Evolutionary conservation across 1,140 invertebrate species (phyloP).

Genomic region (Macrotrachela quadricornifera): DNA sequence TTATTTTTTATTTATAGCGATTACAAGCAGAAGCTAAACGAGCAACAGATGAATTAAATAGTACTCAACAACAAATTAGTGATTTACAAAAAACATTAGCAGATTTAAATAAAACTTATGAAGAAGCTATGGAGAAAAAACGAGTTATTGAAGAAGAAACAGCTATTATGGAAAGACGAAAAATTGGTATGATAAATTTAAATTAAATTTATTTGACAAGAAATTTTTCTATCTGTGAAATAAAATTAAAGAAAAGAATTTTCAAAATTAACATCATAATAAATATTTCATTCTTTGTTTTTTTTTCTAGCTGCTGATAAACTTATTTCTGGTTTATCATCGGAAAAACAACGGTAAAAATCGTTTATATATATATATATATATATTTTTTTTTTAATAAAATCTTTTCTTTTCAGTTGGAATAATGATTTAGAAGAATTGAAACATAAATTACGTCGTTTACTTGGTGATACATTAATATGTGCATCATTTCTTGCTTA

Average conservation of each 20-base stretch:
- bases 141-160: slow-evolving; percentile 58
- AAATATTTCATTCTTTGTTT: too few species aligned
- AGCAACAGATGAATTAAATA: slow-evolving; percentile 47
- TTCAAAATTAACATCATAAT: too few species aligned
- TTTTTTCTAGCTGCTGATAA: slow-evolving; percentile 60
- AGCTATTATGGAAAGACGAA: slow-evolving; percentile 50
- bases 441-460: slow-evolving; percentile 42
- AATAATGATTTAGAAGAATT: slow-evolving; percentile 45
- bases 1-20: too few species aligned
- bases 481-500: slow-evolving; percentile 59
- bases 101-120: slow-evolving; percentile 49
- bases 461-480: slow-evolving; percentile 61
- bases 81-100: slow-evolving; percentile 45
- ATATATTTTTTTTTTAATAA: too few species aligned
- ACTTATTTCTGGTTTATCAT: slow-evolving; percentile 54
- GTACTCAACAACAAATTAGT: slow-evolving; percentile 49
- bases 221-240: too few species aligned
- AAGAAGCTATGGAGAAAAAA: slow-evolving; percentile 47
- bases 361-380: too few species aligned
- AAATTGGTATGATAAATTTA: too few species aligned
- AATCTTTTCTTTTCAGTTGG: slow-evolving; percentile 42
- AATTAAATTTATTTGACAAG: too few species aligned
- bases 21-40: not conserved
- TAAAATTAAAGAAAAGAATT: too few species aligned
- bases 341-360: slow-evolving; percentile 51